Base-by-base conservation (phyloP, 2,113 vertebrate genomes). In the Mobula hypostoma region DNA sequence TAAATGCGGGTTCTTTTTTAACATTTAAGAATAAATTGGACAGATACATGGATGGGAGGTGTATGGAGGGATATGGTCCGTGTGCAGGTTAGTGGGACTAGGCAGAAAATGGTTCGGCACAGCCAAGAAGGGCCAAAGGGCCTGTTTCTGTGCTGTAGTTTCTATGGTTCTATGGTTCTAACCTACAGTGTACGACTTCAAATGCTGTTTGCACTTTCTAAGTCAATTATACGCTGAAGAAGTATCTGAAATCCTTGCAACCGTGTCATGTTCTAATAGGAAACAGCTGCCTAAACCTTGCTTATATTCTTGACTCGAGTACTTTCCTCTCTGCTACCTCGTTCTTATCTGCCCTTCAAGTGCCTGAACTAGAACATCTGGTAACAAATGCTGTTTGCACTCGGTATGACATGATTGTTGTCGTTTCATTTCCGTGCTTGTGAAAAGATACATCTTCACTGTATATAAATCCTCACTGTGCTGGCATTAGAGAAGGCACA, bases 131-230 rank as follows among this genome's bases (percentile, higher is more conserved):
- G 36, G 36, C 36, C 36, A 36, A 36, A 36, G 36, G 36, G 36
- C 36, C 36, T 36, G 36, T 36, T 36, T 36, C 36, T 36, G 36
- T 36, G 36, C 36, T 36, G 0, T 36, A 36, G 36, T 36, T 36
- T 36, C 36, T 36, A 36, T 36, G 36, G 36, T 36, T 36, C 36
- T 36, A 36, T 36, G 36, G 36, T 93, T 32, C 70, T 27, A 74
- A 93, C 91, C 70, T 17, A 40, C 48, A 48, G 48, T 48, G 48
- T 74, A 21, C 48, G 91, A 93, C 91, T 68, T 93, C 72, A 74
- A 76, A 93, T 74, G 91, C 40, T 93, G 91, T 93, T 93, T 9
- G 11, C 70, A 93, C 91, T 93, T 93, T 93, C 72, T 74, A 93
- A 93, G 72, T 74, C 36, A 93, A 76, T 93, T 93, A 56, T 56